These are phyloP conservation scores for Heteronetta atricapilla DNA, from an alignment of 2,113 vertebrate species.

Conservation along the genomic window DNA sequence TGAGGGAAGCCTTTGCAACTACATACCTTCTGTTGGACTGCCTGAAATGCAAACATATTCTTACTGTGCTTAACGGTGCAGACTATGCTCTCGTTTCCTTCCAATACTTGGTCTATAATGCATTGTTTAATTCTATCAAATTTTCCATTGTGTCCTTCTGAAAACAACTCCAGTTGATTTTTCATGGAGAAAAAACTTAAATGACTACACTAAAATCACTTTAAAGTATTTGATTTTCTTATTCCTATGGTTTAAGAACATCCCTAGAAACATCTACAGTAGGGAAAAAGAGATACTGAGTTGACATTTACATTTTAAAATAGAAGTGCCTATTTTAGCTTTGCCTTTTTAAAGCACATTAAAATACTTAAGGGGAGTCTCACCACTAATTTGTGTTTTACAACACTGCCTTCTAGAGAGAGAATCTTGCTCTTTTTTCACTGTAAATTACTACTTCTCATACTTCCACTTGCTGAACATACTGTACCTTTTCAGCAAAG, in stretches of 20 bases:
- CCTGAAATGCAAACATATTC: neutral
- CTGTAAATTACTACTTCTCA: neutral
- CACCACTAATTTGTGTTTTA: conserved; percentile 14
- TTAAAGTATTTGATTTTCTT: neutral
- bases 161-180: neutral
- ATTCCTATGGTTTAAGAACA: neutral
- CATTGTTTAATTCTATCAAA: neutral
- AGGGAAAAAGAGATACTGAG: neutral
- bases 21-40: neutral
- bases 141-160: neutral
- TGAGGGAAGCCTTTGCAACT: neutral
- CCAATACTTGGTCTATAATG: neutral
- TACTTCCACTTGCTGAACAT: neutral
- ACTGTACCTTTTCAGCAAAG: neutral
- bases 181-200: neutral
- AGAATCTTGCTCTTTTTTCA: conserved; percentile 17
- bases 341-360: conserved; percentile 2
- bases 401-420: conserved; percentile 67
- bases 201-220: neutral
- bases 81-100: neutral
- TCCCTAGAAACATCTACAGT: neutral
- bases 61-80: neutral
- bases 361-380: conserved; percentile 25
- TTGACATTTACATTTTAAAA: conserved; percentile 20
- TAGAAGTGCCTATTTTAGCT: conserved; percentile 23